Evolutionary conservation across 2,797 vertebrate genomes (phyloP).

Genomic region (Urosaurus nigricauda): DNA sequence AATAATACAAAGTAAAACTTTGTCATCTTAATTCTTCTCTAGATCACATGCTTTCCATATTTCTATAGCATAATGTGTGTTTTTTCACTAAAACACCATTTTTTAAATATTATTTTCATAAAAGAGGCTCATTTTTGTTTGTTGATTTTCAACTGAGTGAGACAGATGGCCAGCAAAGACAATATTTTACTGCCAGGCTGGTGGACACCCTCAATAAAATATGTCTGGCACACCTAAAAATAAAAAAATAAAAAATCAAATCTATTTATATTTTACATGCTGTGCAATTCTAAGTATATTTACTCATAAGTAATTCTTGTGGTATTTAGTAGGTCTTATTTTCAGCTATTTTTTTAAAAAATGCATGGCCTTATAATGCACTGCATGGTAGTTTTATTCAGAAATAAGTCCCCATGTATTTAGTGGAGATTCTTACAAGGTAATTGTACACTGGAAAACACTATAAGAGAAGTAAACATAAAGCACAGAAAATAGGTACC

Average conservation of each 20-base stretch:
- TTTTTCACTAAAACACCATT: slow-evolving; percentile 51
- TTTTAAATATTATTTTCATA: slow-evolving; percentile 66
- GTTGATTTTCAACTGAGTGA: slow-evolving; percentile 76
- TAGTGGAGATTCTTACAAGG: neutral
- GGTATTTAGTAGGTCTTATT: neutral
- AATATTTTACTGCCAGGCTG: slow-evolving; percentile 80
- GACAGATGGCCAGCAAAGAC: slow-evolving; percentile 80
- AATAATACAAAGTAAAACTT: slow-evolving; percentile 51
- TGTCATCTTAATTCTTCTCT: slow-evolving; percentile 44
- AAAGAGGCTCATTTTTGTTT: slow-evolving; percentile 71
- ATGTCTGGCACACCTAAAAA: slow-evolving; percentile 78
- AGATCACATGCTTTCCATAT: slow-evolving; percentile 60
- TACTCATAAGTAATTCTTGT: neutral
- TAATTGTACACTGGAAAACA: neutral
- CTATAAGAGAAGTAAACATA: slow-evolving; percentile 61
- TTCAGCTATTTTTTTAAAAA: neutral
- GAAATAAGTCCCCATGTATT: neutral
- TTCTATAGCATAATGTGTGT: slow-evolving; percentile 26
- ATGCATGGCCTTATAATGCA: neutral
- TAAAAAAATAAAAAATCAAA: slow-evolving; percentile 67
- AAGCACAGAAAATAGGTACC: neutral
- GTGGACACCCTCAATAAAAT: slow-evolving; percentile 74
- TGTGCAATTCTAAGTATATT: neutral
- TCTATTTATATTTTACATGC: neutral
- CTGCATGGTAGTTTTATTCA: neutral